These are phyloP conservation scores for Cheilosia impressa DNA, from an alignment of 2,888 invertebrate genomes.

Conservation along the genomic window DNA sequence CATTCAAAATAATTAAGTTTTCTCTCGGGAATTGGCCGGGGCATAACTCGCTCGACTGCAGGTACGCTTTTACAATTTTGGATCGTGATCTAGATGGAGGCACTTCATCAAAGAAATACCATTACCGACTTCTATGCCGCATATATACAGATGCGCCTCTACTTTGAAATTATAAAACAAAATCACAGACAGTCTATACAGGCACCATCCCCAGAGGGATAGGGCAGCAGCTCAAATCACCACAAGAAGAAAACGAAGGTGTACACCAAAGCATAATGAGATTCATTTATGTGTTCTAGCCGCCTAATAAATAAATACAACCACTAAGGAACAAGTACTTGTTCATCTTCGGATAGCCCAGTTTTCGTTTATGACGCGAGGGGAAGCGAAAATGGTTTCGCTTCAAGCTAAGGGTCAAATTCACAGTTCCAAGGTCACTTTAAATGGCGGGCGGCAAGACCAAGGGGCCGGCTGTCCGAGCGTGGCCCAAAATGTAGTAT, in stretches of 20 bases:
- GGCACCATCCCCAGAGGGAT: constrained; percentile 51
- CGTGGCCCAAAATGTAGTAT: neutral
- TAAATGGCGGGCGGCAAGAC: constrained; percentile 10
- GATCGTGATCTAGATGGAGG: constrained; percentile 58
- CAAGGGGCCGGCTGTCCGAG: neutral
- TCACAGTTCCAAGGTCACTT: constrained; percentile 51
- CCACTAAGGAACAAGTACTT: neutral
- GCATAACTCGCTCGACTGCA: constrained; percentile 24
- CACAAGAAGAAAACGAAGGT: constrained; percentile 13
- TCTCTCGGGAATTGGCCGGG: constrained; percentile 31
- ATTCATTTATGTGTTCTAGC: constrained; percentile 42
- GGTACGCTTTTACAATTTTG: constrained; percentile 18
- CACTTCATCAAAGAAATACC: constrained; percentile 52
- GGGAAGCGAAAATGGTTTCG: constrained; percentile 1
- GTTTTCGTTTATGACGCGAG: constrained; percentile 14
- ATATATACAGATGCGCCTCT: constrained; percentile 5
- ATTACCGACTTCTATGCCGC: constrained; percentile 30
- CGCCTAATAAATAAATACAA: constrained; percentile 44
- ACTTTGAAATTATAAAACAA: constrained; percentile 33
- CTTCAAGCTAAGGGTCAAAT: constrained; percentile 43
- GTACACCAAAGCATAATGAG: constrained; percentile 38
- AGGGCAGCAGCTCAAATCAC: constrained; percentile 42
- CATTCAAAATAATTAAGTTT: constrained; percentile 59
- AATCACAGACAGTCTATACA: constrained; percentile 7
- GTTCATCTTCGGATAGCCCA: constrained; percentile 26